Conservation (phyloP, 2,113 vertebrate species). For the Electrona antarctica region DNA sequence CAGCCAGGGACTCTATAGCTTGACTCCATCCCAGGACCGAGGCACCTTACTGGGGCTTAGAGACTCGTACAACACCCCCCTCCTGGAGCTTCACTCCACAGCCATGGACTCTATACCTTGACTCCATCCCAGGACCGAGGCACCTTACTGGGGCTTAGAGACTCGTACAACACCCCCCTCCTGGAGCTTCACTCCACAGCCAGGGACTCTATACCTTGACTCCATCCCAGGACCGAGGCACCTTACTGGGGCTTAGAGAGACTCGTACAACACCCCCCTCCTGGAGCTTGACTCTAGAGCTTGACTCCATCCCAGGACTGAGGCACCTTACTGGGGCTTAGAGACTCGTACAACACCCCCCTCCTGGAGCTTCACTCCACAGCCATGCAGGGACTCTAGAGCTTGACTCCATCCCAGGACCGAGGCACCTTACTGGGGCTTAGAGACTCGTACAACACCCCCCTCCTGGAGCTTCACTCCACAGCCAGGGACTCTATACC, state of each 20-base stretch:
- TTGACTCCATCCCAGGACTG: conserved; percentile 3
- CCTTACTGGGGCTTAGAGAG: not conserved
- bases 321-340: conserved; percentile 5
- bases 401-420: conserved; percentile 2
- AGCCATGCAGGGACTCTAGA: not conserved
- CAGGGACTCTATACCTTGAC: not conserved
- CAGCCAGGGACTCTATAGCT: not conserved
- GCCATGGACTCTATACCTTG: not conserved
- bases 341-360: not conserved
- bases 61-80: not conserved
- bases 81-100: conserved; percentile 4
- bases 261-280: not conserved
- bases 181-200: not conserved
- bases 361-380: conserved; percentile 1
- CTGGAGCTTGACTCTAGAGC: not conserved
- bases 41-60: conserved; percentile 1
- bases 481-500: not conserved
- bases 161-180: not conserved
- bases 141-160: not conserved
- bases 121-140: conserved; percentile 9
- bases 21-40: conserved; percentile 8
- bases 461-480: not conserved
- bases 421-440: conserved; percentile 6
- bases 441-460: not conserved
- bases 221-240: conserved; percentile 5